Evolutionary conservation across 2,113 vertebrate genomes (phyloP), one percentile per base, ranked within the genome.

Genomic region (Brachyistius frenatus): DNA sequence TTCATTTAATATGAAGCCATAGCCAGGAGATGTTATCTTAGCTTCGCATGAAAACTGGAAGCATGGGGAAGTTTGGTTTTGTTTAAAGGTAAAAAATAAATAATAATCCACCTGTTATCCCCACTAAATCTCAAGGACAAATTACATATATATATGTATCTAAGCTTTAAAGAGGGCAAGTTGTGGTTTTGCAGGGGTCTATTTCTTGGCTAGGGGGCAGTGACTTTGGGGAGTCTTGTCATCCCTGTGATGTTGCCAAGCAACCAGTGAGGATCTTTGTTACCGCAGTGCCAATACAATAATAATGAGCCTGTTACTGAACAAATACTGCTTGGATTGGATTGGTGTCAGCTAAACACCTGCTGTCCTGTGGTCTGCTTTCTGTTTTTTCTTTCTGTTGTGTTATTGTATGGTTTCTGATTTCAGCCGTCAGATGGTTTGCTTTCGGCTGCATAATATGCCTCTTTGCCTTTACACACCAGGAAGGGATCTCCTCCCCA

Each of bases 311-410:
- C 66, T 46, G 64, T 68, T 54, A 60, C 23, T 66, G 54, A 71
- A 70, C 63, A 82, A 76, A 65, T 79, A 68, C 31, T 3, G n/a
- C 55, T 73, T 41, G 56, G 69, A 23, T 23, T 23, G 23, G 68
- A 52, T 73, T 61, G 57, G 58, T 66, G 70, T 83, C 66, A 44
- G 67, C 50, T 66, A 72, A 83, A 83, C 77, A 76, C 70, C 70
- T 81, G 76, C 70, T 84, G 57, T 67, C 41, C 32, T 8, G 52
- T 52, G 32, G 61, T 47, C 58, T 66, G 53, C 66, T 66, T 61
- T 71, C 70, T 66, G 71, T 23, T 55, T 39, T 35, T 47, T 66
- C 33, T 49, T 37, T 52, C 47, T 44, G 6, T 54, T 47, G 71
- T 58, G 37, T 74, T 56, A 53, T 71, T 36, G 53, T 37, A 49